A percentile compares a stretch with the other conserved stretches of the same genome.
phyloP scores from a whole-genome alignment of 2,888 invertebrate species.

The Drosophila stalkeri region DNA sequence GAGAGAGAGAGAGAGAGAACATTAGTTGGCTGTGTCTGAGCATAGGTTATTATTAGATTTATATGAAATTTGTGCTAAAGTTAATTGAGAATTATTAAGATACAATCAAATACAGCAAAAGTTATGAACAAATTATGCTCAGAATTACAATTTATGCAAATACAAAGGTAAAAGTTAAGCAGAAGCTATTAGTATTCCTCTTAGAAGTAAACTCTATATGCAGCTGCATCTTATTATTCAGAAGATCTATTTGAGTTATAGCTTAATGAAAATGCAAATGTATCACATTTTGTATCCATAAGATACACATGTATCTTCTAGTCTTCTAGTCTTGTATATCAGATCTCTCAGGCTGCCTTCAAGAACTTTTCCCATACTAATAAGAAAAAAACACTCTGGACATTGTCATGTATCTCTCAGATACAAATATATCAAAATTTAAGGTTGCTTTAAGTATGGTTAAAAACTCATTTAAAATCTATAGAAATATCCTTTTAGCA shows the following conservation, averaged over 20 bases:
- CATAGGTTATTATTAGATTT: background rate
- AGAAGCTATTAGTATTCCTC: background rate
- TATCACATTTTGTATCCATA: background rate
- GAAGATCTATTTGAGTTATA: background rate
- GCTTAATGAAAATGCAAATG: no score
- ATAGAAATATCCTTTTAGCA: no score
- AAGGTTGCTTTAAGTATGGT: no score
- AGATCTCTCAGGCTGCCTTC: no score
- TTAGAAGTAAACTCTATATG: background rate
- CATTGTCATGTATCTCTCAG: no score
- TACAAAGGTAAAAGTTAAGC: background rate
- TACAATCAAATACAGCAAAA: background rate
- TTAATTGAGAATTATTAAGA: constrained; percentile 12
- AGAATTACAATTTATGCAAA: background rate
- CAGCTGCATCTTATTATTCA: background rate
- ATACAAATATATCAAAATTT: no score
- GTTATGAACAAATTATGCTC: background rate
- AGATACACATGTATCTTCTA: background rate
- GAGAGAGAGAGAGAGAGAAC: constrained; percentile 1
- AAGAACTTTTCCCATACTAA: no score
- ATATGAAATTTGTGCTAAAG: background rate
- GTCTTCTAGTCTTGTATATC: no score
- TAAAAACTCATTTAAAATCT: background rate
- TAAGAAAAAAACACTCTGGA: no score
- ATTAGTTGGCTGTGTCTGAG: constrained; percentile 21